Conservation (phyloP, 2,113 vertebrate genomes). For the Semnornis frantzii region DNA sequence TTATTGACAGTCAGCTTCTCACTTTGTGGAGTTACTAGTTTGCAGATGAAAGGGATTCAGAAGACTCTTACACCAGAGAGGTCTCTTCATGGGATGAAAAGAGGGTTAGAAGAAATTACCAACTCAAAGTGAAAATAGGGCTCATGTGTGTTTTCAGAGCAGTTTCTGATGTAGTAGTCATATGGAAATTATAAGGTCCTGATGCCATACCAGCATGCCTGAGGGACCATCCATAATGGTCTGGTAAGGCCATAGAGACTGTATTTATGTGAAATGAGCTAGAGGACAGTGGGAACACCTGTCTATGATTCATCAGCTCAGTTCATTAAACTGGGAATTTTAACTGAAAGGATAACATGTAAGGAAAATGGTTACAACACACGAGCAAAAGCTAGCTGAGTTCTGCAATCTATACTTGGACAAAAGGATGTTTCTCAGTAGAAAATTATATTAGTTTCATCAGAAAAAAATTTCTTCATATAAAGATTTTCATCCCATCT, state of each 20-base stretch:
- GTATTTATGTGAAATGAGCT: background rate
- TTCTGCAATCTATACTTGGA: background rate
- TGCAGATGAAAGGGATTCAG: background rate
- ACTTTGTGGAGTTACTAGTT: background rate
- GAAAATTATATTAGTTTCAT: background rate
- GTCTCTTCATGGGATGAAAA: background rate
- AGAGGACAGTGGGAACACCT: background rate
- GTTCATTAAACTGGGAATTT: background rate
- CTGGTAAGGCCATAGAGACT: background rate
- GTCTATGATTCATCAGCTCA: background rate
- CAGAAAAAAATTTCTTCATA: background rate
- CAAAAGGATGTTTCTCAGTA: background rate
- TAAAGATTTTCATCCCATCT: background rate
- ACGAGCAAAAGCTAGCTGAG: background rate
- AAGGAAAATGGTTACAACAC: background rate
- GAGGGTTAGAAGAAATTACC: background rate
- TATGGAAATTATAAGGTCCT: background rate
- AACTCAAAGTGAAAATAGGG: background rate
- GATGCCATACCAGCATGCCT: background rate
- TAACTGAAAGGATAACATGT: background rate
- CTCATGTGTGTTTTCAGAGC: background rate
- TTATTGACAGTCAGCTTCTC: background rate
- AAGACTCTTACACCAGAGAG: background rate
- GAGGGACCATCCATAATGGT: background rate
- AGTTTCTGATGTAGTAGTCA: background rate